Evolutionary conservation across 2,888 invertebrate genomes (phyloP), one percentile per base, ranked within the genome.

Genomic region (Hermaeophaga mercurialis): DNA sequence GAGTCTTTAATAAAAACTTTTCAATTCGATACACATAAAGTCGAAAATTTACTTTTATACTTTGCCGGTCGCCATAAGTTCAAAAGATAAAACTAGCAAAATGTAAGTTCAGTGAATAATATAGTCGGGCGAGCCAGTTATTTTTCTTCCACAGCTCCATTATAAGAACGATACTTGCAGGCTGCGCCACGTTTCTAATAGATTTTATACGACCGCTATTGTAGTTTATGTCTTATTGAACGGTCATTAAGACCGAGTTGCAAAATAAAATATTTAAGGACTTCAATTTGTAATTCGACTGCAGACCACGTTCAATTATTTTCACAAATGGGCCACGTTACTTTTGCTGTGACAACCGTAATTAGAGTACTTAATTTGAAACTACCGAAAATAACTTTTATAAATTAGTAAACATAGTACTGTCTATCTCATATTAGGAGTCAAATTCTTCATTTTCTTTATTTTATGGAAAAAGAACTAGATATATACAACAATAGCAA

Each of bases 251-350:
- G 28, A 11, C 41, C 34, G 45, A 48, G 24, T 47, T 17, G 24
- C 12, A 15, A 9, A 24, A 44, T 56, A 39, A 46, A 52, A 45
- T 46, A 56, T 56, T 44, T 46, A 56, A 39, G 24, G 18, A 6
- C 24, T 39, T 43, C 49, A 56, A 57, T 57, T 53, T 56, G 28
- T 56, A 56, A 56, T 34, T 31, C 15, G 39, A 38, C 11, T 15
- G 38, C 15, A 18, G 19, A 19, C 11, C 9, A 39, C 39, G n/a
- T 19, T 8, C 38, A 8, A 12, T 39, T 39, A 39, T 8, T 39
- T 31, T 31, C 31, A 12, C 1, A 12, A 31, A 31, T 31, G 31
- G 31, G 12, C 31, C 11, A 31, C n/a, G n/a, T n/a, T n/a, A n/a
- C n/a, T n/a, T n/a, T n/a, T n/a, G n/a, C n/a, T n/a, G n/a, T n/a